Evolutionary conservation across 2,113 vertebrate species (phyloP).

Genomic region (Eolophus roseicapilla): DNA sequence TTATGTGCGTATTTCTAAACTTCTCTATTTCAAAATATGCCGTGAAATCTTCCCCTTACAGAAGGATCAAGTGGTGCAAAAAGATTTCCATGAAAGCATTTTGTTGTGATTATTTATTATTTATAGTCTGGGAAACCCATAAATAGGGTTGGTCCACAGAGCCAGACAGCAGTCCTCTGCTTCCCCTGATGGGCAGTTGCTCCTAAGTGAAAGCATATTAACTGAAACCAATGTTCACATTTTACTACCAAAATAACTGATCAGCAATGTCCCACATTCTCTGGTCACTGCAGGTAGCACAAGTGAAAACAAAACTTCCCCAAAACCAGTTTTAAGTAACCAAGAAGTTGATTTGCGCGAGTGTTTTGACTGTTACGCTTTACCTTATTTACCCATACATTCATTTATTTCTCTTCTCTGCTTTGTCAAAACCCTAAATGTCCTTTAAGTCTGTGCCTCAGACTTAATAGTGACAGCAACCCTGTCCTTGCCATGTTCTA

Average conservation of each 20-base stretch:
- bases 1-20: background rate
- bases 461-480: background rate
- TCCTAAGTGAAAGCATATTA: background rate
- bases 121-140: background rate
- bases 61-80: background rate
- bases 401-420: background rate
- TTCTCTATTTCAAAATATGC: background rate
- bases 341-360: background rate
- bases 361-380: background rate
- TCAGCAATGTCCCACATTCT: background rate
- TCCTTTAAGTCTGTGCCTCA: background rate
- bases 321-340: background rate
- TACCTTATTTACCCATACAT: background rate
- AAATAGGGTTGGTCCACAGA: background rate
- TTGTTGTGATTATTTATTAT: background rate
- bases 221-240: background rate
- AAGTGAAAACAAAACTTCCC: background rate
- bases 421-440: background rate
- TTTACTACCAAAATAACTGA: background rate
- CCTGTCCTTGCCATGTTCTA: background rate
- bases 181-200: background rate
- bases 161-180: background rate
- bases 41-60: background rate
- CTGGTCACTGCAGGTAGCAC: background rate
- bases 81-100: background rate